phyloP scores from a whole-genome alignment of 2,113 vertebrate species.

The Mohoua ochrocephala region DNA sequence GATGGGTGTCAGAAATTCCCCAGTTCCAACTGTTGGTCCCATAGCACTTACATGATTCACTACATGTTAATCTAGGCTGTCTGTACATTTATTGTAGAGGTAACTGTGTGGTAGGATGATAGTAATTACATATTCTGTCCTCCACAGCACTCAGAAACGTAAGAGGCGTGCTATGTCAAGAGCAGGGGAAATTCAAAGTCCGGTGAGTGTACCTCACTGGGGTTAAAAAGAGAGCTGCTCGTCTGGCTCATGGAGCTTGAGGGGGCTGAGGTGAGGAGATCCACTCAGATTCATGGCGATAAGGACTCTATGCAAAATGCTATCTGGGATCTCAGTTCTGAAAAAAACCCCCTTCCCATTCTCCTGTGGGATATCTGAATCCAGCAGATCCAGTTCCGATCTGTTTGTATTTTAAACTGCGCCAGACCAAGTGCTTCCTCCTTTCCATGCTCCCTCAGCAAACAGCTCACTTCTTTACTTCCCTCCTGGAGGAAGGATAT shows the following conservation, averaged over 20 bases:
- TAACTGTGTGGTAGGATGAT: neutral
- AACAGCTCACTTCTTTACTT: neutral
- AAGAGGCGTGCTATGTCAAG: neutral
- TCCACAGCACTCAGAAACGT: neutral
- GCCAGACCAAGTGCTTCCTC: neutral
- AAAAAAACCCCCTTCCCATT: neutral
- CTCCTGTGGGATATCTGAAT: neutral
- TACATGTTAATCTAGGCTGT: neutral
- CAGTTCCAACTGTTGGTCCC: neutral
- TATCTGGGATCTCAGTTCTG: neutral
- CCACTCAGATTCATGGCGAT: neutral
- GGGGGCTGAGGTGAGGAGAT: neutral
- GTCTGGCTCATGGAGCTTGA: neutral
- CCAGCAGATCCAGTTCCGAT: neutral
- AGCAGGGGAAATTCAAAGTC: neutral
- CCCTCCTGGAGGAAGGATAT: neutral
- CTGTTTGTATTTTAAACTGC: neutral
- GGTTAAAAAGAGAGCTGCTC: neutral
- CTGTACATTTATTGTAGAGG: neutral
- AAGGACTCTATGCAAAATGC: neutral
- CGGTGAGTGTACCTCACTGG: neutral
- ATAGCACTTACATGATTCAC: neutral
- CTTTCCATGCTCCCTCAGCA: neutral
- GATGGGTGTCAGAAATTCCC: neutral
- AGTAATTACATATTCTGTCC: neutral